Conservation (phyloP, 2,113 vertebrate genomes). For the Vulpes lagopus region DNA sequence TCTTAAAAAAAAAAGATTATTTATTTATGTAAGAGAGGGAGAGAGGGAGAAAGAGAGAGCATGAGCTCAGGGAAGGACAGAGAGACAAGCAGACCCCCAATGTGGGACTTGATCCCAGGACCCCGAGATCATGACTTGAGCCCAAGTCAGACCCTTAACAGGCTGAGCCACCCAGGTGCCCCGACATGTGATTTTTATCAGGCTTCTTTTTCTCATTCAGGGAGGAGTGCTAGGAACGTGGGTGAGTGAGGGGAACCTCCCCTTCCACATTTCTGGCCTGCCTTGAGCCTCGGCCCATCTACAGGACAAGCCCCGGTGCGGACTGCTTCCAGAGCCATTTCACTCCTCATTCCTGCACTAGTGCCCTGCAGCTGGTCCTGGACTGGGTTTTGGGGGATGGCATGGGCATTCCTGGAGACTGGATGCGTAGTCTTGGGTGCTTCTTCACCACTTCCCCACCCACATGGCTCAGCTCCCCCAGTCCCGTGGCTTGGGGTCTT, state of each 20-base stretch:
- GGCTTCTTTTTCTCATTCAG: neutral
- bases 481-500: neutral
- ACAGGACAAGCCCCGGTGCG: fast-evolving
- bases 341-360: fast-evolving
- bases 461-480: neutral
- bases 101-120: neutral
- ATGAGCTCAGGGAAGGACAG: neutral
- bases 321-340: fast-evolving
- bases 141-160: neutral
- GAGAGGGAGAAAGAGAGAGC: no score
- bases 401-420: neutral
- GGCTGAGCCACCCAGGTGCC: neutral
- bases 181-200: fast-evolving
- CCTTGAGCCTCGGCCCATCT: fast-evolving
- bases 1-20: neutral
- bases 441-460: no score
- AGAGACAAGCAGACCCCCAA: neutral
- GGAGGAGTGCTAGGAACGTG: neutral
- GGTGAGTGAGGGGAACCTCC: fast-evolving
- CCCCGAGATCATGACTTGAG: neutral
- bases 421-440: fast-evolving
- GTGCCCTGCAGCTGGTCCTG: neutral
- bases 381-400: neutral
- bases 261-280: neutral
- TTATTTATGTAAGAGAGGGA: neutral